Evolutionary conservation across 2,888 invertebrate genomes (phyloP).

Genomic region (Anagyrus pseudococci): DNA sequence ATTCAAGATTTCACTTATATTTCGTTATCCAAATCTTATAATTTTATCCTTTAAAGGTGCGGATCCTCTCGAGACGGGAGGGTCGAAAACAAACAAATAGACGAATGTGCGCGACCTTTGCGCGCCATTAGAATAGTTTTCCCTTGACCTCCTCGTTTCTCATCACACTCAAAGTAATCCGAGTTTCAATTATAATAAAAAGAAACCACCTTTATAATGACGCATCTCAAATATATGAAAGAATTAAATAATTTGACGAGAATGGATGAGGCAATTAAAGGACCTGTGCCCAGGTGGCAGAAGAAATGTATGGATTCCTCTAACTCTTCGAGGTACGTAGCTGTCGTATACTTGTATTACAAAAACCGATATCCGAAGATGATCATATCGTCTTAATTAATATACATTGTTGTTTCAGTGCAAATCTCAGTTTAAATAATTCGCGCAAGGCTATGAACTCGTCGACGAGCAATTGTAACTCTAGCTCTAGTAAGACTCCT

Average conservation of each 20-base stretch:
- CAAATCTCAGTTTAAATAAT: conserved; percentile 71
- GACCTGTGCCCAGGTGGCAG: conserved; percentile 81
- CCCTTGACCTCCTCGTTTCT: no score
- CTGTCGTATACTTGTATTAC: background rate
- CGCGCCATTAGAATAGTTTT: no score
- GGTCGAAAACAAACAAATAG: no score
- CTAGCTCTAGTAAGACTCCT: conserved; percentile 66
- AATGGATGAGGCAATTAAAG: conserved; percentile 81
- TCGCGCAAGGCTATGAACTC: conserved; percentile 67
- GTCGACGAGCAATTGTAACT: conserved; percentile 52
- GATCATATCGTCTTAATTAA: no score
- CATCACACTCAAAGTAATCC: no score
- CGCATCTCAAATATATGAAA: conserved; percentile 81
- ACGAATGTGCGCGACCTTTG: no score
- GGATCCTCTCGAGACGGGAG: no score
- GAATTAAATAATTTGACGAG: conserved; percentile 79
- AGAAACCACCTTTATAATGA: conserved; percentile 70
- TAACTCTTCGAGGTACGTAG: conserved; percentile 52
- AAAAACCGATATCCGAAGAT: no score
- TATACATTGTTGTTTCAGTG: conserved; percentile 49
- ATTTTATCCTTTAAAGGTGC: no score
- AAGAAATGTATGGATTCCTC: conserved; percentile 72
- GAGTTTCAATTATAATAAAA: no score
- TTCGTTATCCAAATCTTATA: no score
- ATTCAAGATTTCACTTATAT: no score